phyloP scores from a whole-genome alignment of 2,113 vertebrate genomes.

The Delphinus delphis region DNA sequence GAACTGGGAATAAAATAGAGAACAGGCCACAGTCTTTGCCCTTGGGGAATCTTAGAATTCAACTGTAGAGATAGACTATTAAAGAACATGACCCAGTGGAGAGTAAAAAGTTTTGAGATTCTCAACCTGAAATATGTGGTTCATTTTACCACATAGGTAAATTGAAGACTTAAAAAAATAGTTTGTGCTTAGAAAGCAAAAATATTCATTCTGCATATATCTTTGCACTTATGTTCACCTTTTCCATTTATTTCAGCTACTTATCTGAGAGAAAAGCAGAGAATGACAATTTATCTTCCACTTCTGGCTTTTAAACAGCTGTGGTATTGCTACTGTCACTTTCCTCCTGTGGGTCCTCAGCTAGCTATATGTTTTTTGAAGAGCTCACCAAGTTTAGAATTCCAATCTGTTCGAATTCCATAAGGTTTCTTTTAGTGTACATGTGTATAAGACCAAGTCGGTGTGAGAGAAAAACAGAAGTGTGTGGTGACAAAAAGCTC shows the following conservation, averaged over 20 bases:
- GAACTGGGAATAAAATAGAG: background rate
- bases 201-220: background rate
- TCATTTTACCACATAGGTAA: background rate
- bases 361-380: background rate
- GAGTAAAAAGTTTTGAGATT: background rate
- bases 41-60: background rate
- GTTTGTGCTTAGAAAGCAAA: conserved; percentile 13
- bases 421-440: background rate
- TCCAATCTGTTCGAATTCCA: background rate
- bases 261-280: background rate
- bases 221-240: background rate
- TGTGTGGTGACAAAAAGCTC: background rate
- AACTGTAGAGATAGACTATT: background rate
- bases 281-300: background rate
- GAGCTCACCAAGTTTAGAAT: background rate
- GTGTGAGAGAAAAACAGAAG: background rate
- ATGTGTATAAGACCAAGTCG: background rate
- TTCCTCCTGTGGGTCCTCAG: background rate
- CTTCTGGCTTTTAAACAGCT: background rate
- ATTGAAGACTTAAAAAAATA: background rate
- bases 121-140: conserved; percentile 13
- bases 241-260: background rate
- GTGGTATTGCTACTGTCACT: background rate
- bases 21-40: background rate
- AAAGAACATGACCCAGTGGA: background rate